These are phyloP conservation scores for Drosophila monieri DNA, from an alignment of 2,888 invertebrate species.

Conservation along the genomic window DNA sequence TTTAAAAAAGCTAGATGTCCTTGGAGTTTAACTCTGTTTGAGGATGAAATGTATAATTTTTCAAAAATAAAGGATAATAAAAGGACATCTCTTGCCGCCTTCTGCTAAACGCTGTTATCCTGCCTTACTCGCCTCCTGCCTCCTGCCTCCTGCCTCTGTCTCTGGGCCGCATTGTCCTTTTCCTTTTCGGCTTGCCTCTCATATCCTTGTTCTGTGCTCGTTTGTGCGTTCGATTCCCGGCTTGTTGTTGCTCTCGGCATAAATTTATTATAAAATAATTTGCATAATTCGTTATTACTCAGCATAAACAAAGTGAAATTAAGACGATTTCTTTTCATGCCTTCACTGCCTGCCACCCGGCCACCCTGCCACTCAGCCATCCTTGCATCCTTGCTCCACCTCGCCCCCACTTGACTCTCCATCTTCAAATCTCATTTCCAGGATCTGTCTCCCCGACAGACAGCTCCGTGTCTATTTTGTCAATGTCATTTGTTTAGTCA, in stretches of 20 bases:
- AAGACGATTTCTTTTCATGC: slow-evolving; percentile 74
- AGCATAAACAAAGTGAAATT: slow-evolving; percentile 80
- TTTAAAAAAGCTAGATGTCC: not conserved
- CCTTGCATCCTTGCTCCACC: not conserved
- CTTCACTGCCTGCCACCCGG: not conserved
- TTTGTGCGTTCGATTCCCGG: slow-evolving; percentile 66
- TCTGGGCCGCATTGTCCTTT: slow-evolving; percentile 3
- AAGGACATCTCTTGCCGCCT: slow-evolving; percentile 57
- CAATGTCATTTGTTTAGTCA: slow-evolving; percentile 70
- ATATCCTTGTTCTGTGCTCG: slow-evolving; percentile 68
- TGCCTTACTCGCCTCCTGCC: slow-evolving; percentile 54
- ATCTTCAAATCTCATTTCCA: slow-evolving; percentile 2
- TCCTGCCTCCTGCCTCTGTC: not conserved
- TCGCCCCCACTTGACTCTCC: slow-evolving; percentile 21
- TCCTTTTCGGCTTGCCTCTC: slow-evolving; percentile 55
- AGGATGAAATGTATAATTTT: no score
- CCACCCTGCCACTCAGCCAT: no score
- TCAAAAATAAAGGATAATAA: no score
- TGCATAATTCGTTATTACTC: slow-evolving; percentile 80
- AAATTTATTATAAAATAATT: slow-evolving; percentile 81
- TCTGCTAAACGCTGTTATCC: slow-evolving; percentile 73
- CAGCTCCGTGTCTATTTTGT: slow-evolving; percentile 60
- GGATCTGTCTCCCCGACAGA: not conserved
- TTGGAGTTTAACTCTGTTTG: no score
- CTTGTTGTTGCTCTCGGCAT: slow-evolving; percentile 60